Evolutionary conservation across 2,888 invertebrate genomes (phyloP), one percentile per base, ranked within the genome.

Genomic region (Diabrotica balteata): DNA sequence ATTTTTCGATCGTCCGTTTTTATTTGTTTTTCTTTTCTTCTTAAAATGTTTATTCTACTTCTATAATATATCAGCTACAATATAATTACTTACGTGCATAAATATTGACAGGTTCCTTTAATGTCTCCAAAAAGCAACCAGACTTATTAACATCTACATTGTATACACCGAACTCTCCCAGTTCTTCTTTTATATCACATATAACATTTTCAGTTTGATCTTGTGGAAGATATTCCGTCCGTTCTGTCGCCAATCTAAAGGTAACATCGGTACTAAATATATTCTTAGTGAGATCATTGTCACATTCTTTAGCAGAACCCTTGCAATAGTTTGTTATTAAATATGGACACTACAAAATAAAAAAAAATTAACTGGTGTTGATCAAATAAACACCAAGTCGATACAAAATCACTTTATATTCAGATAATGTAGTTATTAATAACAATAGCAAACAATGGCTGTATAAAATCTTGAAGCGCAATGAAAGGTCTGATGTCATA

Each of bases 161-260:
- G 54, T 79, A 80, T 54, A 78, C 68, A 22, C 80, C 80, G 66
- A 80, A 80, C 68, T 80, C 75, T 60, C 72, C 76, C 63, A 79
- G 78, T 58, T 73, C 22, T 7, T 66, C 53, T 53, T 75, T 61
- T 7, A 78, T 58, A 64, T 78, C 74, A 62, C 77, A 77, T 17
- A 77, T 73, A 7, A 76, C 74, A 32, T 63, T 62, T 11, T 54
- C 60, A 44, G 32, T 49, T 32, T n/a, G 63, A 54, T 76, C 70
- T 45, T 72, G 68, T 4, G 76, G 74, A 47, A 72, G 74, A 67
- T 76, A 75, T 46, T 73, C 72, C 32, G 63, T 71, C 45, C 70
- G 58, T 49, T 71, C 71, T 4, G 71, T 71, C 4, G 76, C 69
- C 11, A 77, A 55, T 61, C 75, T 59, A 32, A 76, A 73, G 62